Evolutionary conservation across 2,113 vertebrate genomes (phyloP).

Genomic region (Tautogolabrus adspersus): DNA sequence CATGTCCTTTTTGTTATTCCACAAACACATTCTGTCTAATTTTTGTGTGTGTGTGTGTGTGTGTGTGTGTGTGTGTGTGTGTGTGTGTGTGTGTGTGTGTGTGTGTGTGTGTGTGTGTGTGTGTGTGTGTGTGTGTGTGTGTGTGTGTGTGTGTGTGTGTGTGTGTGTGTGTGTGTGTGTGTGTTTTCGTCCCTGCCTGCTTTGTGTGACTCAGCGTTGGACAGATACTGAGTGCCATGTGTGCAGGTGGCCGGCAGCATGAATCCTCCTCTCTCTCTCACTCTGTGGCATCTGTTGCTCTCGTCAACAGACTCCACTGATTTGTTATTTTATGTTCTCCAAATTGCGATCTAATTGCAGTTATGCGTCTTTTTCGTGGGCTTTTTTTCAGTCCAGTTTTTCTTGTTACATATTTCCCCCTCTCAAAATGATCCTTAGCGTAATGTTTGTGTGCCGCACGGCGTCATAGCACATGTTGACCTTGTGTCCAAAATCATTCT

Average conservation of each 20-base stretch:
- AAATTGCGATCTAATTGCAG: background rate
- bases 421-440: background rate
- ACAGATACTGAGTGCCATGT: constrained; percentile 5
- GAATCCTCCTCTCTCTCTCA: constrained; percentile 17
- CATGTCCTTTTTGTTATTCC: background rate
- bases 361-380: background rate
- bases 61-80: too few relatives aligned
- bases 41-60: background rate
- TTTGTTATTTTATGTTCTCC: background rate
- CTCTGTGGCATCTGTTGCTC: background rate
- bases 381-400: background rate
- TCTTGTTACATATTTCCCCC: background rate
- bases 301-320: constrained; percentile 5
- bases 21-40: background rate
- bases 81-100: background rate
- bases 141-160: background rate
- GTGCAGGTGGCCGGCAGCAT: constrained; percentile 44
- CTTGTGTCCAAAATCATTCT: background rate
- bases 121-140: too few relatives aligned
- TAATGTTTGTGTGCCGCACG: too few relatives aligned
- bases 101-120: background rate
- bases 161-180: background rate
- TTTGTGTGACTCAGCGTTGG: constrained; percentile 5
- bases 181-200: background rate
- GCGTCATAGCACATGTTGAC: background rate